Percentiles rank a stretch among this genome's conserved stretches.
Evolutionary conservation across 2,888 invertebrate genomes (phyloP).

Genomic region (Cerastis leucographa): DNA sequence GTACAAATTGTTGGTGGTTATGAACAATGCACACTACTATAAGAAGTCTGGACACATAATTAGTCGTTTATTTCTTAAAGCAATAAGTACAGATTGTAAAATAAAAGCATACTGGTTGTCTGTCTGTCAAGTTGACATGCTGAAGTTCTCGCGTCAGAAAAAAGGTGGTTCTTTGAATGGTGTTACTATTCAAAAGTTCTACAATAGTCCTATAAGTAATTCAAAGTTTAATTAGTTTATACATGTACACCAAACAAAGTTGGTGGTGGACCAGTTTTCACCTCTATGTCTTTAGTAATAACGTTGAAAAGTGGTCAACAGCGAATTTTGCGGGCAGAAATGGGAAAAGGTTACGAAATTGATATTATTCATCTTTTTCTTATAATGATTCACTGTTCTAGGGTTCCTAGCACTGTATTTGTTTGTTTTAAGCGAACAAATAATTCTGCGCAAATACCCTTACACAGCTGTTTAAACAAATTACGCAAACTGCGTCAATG

Average conservation of each 20-base stretch:
- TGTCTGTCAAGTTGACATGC: conserved; percentile 29
- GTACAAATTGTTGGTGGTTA: conserved; percentile 60
- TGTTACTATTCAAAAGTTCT: conserved; percentile 8
- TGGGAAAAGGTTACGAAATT: neutral
- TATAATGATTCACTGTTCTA: neutral
- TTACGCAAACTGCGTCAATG: conserved; percentile 11
- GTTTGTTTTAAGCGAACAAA: neutral
- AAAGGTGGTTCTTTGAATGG: neutral
- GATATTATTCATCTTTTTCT: neutral
- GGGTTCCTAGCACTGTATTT: neutral
- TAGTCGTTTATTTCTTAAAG: conserved; percentile 46
- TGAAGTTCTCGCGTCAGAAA: conserved; percentile 5
- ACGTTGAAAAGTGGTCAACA: neutral
- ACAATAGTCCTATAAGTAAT: neutral
- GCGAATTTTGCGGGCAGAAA: neutral
- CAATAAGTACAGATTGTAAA: conserved; percentile 55
- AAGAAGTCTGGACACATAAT: conserved; percentile 47
- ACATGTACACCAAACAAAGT: neutral
- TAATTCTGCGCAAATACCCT: neutral
- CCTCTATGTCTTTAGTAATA: neutral
- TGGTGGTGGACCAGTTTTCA: neutral
- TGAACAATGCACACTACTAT: conserved; percentile 56
- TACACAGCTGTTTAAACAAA: conserved; percentile 53
- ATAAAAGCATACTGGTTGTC: conserved; percentile 20
- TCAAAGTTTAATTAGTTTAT: neutral